Percentiles rank a stretch among this genome's conserved stretches.
Conservation (phyloP, 1,140 invertebrate species). For the Cephus cinctus region DNA sequence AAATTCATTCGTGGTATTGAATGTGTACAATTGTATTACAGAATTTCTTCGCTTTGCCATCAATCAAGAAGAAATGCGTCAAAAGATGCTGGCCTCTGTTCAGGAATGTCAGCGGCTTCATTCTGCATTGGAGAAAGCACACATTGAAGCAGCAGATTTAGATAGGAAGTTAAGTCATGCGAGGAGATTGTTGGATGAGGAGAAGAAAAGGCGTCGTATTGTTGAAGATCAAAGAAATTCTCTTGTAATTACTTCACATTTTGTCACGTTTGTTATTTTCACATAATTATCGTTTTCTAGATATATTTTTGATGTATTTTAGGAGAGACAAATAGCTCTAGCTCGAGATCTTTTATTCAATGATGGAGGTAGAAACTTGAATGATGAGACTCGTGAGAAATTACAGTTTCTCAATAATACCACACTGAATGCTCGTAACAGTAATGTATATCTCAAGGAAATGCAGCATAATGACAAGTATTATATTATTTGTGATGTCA, state of each 20-base stretch:
- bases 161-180: constrained; percentile 77
- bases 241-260: constrained; percentile 51
- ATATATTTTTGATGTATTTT: constrained; percentile 10
- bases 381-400: constrained; percentile 79
- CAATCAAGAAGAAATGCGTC: constrained; percentile 69
- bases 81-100: constrained; percentile 67
- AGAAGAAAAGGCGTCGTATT: constrained; percentile 65
- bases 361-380: constrained; percentile 66
- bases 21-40: constrained; percentile 39
- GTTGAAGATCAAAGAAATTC: constrained; percentile 65
- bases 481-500: constrained; percentile 2
- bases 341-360: constrained; percentile 72
- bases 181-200: constrained; percentile 73
- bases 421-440: constrained; percentile 44
- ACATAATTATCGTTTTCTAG: constrained; percentile 15
- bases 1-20: no score
- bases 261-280: constrained; percentile 8
- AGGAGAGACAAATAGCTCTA: constrained; percentile 74
- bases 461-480: constrained; percentile 52
- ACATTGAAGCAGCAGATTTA: constrained; percentile 65
- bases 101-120: constrained; percentile 68
- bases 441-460: constrained; percentile 46
- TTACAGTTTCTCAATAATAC: constrained; percentile 71
- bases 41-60: constrained; percentile 71
- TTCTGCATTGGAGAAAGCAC: constrained; percentile 63